phyloP scores from a whole-genome alignment of 2,888 invertebrate species.

The Stenodema calcarata region DNA sequence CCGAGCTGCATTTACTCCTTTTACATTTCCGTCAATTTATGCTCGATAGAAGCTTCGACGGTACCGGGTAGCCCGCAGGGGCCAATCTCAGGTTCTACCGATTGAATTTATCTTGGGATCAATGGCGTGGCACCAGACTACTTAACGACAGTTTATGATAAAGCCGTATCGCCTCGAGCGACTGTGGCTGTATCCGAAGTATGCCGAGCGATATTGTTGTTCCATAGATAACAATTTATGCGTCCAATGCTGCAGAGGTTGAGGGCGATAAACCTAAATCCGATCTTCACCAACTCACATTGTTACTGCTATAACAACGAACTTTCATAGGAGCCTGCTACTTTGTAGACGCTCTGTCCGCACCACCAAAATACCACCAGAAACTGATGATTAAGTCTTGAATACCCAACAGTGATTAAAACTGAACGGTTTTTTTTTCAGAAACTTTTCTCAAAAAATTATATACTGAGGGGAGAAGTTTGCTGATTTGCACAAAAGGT shows the following conservation, averaged over 20 bases:
- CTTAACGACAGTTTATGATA: slow-evolving; percentile 29
- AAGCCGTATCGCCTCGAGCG: not conserved
- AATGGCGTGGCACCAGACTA: slow-evolving; percentile 3
- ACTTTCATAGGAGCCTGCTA: too few species aligned
- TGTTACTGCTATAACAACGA: too few species aligned
- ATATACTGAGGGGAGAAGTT: too few species aligned
- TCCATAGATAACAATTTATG: not conserved
- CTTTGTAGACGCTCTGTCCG: too few species aligned
- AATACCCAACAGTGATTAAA: too few species aligned
- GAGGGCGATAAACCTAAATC: not conserved
- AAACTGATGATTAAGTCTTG: too few species aligned
- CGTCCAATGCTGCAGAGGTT: not conserved
- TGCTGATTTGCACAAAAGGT: too few species aligned
- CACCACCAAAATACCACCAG: too few species aligned
- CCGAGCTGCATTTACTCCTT: not conserved
- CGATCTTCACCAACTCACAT: too few species aligned
- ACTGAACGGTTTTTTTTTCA: too few species aligned
- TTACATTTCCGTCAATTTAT: slow-evolving; percentile 46
- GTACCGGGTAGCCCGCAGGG: slow-evolving; percentile 18
- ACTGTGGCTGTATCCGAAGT: not conserved
- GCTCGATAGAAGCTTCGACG: not conserved
- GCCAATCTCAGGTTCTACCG: slow-evolving; percentile 12
- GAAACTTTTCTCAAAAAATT: too few species aligned
- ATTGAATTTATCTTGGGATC: slow-evolving; percentile 19
- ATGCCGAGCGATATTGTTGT: not conserved